Evolutionary conservation across 2,797 vertebrate species (phyloP).

Genomic region (Trematomus bernacchii): DNA sequence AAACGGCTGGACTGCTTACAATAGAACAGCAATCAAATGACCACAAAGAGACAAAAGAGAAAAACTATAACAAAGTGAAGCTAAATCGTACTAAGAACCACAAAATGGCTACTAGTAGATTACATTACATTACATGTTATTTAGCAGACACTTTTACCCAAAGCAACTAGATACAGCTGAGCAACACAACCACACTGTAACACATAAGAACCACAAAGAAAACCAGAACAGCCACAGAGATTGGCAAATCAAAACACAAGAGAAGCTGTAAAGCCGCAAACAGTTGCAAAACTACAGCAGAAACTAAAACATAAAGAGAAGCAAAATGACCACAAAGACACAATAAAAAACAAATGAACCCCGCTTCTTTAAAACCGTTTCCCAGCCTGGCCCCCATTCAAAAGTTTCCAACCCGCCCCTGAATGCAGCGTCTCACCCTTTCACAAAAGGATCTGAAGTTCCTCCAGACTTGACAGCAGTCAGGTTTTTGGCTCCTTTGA

Average conservation of each 20-base stretch:
- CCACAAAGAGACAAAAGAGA: too few relatives aligned
- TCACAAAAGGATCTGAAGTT: constrained; percentile 97
- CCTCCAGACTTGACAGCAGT: constrained; percentile 95
- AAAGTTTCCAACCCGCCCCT: neutral
- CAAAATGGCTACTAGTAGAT: neutral
- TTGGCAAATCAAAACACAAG: neutral
- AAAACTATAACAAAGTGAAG: neutral
- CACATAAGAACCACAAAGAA: neutral
- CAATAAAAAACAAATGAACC: neutral
- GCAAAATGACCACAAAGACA: neutral
- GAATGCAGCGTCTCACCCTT: constrained; percentile 87
- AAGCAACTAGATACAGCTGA: neutral
- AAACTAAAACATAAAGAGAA: neutral
- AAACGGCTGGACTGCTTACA: too few relatives aligned
- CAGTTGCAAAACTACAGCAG: neutral
- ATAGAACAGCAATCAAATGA: neutral
- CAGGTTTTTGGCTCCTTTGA: constrained; percentile 98
- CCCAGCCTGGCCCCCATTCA: neutral
- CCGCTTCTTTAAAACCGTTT: neutral
- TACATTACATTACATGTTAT: too few relatives aligned
- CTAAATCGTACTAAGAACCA: neutral
- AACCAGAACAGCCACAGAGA: neutral
- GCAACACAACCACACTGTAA: too few relatives aligned
- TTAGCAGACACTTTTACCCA: neutral
- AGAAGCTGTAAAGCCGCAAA: neutral